Evolutionary conservation across 2,797 vertebrate genomes (phyloP).

Genomic region (Sibirionetta formosa): DNA sequence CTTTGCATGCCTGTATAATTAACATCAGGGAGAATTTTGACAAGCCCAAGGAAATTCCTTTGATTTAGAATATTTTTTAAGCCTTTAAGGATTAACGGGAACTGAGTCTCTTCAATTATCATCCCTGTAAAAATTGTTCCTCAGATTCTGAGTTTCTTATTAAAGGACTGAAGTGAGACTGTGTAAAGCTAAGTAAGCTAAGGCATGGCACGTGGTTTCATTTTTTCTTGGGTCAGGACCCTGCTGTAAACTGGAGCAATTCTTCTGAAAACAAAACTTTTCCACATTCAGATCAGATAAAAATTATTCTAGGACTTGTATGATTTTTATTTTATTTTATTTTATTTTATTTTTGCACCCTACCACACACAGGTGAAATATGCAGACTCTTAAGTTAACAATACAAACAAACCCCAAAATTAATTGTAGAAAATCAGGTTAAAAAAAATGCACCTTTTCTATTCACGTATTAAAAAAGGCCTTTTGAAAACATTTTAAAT

Average conservation of each 20-base stretch:
- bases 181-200: background rate
- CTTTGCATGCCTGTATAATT: background rate
- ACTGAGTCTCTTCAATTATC: background rate
- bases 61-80: background rate
- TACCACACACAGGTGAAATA: background rate
- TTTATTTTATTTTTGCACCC: background rate
- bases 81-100: background rate
- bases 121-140: background rate
- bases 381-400: background rate
- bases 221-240: background rate
- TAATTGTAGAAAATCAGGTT: background rate
- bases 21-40: background rate
- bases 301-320: background rate
- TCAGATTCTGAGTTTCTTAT: background rate
- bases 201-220: background rate
- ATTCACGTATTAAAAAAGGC: background rate
- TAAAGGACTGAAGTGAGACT: background rate
- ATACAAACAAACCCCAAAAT: background rate
- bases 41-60: background rate
- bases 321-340: background rate
- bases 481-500: background rate
- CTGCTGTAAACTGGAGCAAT: background rate
- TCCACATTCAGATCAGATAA: background rate
- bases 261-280: background rate
- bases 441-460: background rate